phyloP scores from a whole-genome alignment of 2,888 invertebrate species.

The Mermis nigrescens region DNA sequence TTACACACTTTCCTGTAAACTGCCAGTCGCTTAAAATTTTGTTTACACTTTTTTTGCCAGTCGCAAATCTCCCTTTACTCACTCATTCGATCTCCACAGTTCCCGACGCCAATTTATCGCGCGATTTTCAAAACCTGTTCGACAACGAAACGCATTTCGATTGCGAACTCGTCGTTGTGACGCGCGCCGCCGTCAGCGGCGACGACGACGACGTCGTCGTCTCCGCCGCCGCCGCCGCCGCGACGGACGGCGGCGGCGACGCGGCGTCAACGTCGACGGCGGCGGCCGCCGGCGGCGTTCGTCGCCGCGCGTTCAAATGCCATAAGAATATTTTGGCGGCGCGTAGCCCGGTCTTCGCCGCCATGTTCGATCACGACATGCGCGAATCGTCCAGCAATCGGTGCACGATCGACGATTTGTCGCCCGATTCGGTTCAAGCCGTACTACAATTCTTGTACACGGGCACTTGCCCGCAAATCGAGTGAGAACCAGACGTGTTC shows the following conservation, averaged over 20 bases:
- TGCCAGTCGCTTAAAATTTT: too few species aligned
- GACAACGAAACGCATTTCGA: slow-evolving; percentile 2
- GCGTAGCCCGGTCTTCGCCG: slow-evolving; percentile 89
- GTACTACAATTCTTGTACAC: slow-evolving; percentile 96
- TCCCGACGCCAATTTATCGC: neutral
- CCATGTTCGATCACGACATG: slow-evolving; percentile 97
- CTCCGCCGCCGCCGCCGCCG: slow-evolving; percentile 4
- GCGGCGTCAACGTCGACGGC: neutral
- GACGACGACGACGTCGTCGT: neutral
- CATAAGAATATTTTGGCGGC: slow-evolving; percentile 92
- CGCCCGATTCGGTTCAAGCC: slow-evolving; percentile 65
- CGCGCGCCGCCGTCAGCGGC: neutral
- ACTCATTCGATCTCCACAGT: too few species aligned
- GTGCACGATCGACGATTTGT: slow-evolving; percentile 46
- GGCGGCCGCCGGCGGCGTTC: neutral
- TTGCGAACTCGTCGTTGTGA: slow-evolving; percentile 5
- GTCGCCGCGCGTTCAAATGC: neutral
- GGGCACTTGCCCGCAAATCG: slow-evolving; percentile 48
- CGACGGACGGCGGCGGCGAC: neutral
- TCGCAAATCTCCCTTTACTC: too few species aligned
- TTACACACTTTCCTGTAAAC: too few species aligned
- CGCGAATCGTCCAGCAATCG: slow-evolving; percentile 60
- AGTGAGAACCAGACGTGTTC: too few species aligned
- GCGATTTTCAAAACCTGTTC: slow-evolving; percentile 1
- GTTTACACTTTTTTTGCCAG: too few species aligned